Percentiles rank a stretch among this genome's conserved stretches.
phyloP scores from a whole-genome alignment of 64 coral and sea anemone species.

The Actinia equina region DNA sequence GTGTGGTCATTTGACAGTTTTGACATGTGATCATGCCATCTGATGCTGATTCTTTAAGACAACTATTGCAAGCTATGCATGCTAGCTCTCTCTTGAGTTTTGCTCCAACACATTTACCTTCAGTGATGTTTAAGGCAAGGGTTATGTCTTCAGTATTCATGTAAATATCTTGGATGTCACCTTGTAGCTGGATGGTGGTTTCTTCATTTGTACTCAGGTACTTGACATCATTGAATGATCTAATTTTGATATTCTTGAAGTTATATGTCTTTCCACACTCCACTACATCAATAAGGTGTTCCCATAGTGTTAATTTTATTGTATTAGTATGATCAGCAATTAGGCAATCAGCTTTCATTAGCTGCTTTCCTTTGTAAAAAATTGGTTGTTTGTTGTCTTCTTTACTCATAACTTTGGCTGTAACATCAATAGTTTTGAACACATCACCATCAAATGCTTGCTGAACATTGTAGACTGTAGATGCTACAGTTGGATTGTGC shows the following conservation, averaged over 20 bases:
- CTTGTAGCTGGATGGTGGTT: slow-evolving; percentile 49
- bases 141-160: slow-evolving; percentile 58
- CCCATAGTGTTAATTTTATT: slow-evolving; percentile 72
- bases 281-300: slow-evolving; percentile 87
- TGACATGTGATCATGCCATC: slow-evolving; percentile 34
- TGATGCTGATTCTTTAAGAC: slow-evolving; percentile 3
- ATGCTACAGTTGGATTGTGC: slow-evolving; percentile 63
- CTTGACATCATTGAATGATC: slow-evolving; percentile 61
- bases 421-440: slow-evolving; percentile 62
- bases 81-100: slow-evolving; percentile 29
- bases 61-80: slow-evolving; percentile 23
- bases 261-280: slow-evolving; percentile 75
- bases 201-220: slow-evolving; percentile 54
- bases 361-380: slow-evolving; percentile 60
- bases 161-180: slow-evolving; percentile 61
- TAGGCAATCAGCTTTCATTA: slow-evolving; percentile 81
- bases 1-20: slow-evolving; percentile 24
- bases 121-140: slow-evolving; percentile 19
- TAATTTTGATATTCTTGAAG: slow-evolving; percentile 75
- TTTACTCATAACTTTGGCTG: slow-evolving; percentile 77
- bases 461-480: slow-evolving; percentile 62
- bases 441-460: slow-evolving; percentile 49
- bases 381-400: slow-evolving; percentile 70
- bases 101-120: slow-evolving; percentile 47
- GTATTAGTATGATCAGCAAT: slow-evolving; percentile 90